Conservation (phyloP, 53 echinoderm and acorn worm genomes). For the Zoroaster sp. region DNA sequence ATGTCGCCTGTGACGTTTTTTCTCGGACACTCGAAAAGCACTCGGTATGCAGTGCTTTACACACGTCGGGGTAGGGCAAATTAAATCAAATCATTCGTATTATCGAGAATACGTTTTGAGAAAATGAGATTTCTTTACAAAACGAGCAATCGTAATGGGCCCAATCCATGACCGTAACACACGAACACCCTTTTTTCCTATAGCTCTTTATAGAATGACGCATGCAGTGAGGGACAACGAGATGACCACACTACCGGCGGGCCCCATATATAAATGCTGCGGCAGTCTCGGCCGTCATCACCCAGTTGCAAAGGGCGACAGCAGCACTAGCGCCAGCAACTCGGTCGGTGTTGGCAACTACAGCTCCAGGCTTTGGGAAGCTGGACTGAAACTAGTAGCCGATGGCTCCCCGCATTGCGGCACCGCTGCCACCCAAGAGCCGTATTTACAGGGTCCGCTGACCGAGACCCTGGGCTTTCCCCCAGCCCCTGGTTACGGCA, state of each 20-base stretch:
- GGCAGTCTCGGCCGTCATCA: too few species aligned
- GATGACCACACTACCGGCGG: neutral
- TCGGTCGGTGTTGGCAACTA: constrained; percentile 33
- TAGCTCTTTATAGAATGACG: constrained; percentile 57
- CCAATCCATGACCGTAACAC: too few species aligned
- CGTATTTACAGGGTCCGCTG: constrained; percentile 52
- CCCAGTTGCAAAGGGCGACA: neutral
- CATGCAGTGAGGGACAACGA: constrained; percentile 24
- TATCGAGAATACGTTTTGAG: too few species aligned
- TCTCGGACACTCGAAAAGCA: too few species aligned
- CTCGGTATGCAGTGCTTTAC: too few species aligned
- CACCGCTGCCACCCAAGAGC: constrained; percentile 46
- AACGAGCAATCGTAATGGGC: too few species aligned
- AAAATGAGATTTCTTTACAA: too few species aligned
- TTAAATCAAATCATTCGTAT: too few species aligned
- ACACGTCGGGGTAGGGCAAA: too few species aligned
- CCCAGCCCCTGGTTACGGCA: constrained; percentile 58
- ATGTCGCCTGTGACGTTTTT: too few species aligned
- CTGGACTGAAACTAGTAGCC: constrained; percentile 28
- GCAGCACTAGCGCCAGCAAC: neutral
- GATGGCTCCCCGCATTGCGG: constrained; percentile 63
- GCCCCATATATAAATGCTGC: too few species aligned
- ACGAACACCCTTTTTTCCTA: neutral
- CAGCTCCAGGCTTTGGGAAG: constrained; percentile 47
- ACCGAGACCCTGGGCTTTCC: constrained; percentile 73